Evolutionary conservation across 2,113 vertebrate genomes (phyloP).

Genomic region (Emydocephalus ijimae): DNA sequence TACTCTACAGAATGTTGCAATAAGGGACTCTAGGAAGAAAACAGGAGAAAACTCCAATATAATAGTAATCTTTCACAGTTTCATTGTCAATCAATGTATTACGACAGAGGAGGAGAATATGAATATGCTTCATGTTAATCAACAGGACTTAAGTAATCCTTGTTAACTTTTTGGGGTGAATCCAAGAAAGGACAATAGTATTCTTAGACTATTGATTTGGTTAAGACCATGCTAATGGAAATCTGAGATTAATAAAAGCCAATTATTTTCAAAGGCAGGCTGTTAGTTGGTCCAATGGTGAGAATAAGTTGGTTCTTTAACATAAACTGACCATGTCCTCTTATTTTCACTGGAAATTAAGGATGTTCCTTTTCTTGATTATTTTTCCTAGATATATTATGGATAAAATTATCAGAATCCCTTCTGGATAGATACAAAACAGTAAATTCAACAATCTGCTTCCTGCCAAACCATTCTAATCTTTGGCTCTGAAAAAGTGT

Average conservation of each 20-base stretch:
- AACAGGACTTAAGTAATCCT: neutral
- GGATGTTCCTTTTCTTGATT: neutral
- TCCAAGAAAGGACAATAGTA: neutral
- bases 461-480: neutral
- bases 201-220: neutral
- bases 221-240: neutral
- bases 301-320: neutral
- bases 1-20: neutral
- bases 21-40: neutral
- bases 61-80: neutral
- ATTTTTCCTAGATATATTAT: neutral
- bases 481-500: neutral
- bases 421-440: neutral
- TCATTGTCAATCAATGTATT: neutral
- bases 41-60: neutral
- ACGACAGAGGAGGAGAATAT: neutral
- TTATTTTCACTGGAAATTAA: neutral
- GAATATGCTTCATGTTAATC: neutral
- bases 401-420: neutral
- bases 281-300: neutral
- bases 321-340: neutral
- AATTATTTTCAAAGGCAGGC: neutral
- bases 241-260: neutral
- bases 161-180: neutral
- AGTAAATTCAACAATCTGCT: neutral